Conservation (phyloP, 53 echinoderm and acorn worm species). For the Stichopus horrens region DNA sequence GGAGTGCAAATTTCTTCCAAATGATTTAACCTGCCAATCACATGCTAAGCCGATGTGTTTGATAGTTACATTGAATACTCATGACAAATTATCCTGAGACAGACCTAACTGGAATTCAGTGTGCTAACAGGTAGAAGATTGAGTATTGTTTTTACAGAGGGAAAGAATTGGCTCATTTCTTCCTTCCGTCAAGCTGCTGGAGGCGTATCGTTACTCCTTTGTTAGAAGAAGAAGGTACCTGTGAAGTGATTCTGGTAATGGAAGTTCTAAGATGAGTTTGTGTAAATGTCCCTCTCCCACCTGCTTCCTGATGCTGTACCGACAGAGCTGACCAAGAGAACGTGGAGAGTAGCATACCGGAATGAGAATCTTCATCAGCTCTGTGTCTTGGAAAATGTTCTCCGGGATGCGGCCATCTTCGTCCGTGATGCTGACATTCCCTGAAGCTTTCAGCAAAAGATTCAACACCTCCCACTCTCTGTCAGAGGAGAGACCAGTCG, state of each 20-base stretch:
- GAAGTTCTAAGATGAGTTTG: conserved; percentile 59
- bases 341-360: conserved; percentile 64
- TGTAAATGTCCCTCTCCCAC: conserved; percentile 56
- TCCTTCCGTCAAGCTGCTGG: no score
- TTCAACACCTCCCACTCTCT: conserved; percentile 67
- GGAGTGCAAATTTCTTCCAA: no score
- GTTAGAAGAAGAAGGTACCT: conserved; percentile 72
- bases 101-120: no score
- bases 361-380: conserved; percentile 64
- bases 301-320: conserved; percentile 69
- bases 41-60: no score
- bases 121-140: no score
- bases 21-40: no score
- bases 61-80: no score
- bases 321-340: conserved; percentile 81
- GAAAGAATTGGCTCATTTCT: no score
- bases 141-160: no score
- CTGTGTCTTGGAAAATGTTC: conserved; percentile 59
- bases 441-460: conserved; percentile 66
- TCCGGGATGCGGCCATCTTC: conserved; percentile 62
- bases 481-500: conserved; percentile 63
- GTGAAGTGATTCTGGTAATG: conserved; percentile 69
- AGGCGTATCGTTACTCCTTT: conserved; percentile 22
- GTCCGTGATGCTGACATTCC: conserved; percentile 70
- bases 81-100: no score